Base-by-base conservation (phyloP, 2,797 vertebrate genomes). In the Thunnus albacares region DNA sequence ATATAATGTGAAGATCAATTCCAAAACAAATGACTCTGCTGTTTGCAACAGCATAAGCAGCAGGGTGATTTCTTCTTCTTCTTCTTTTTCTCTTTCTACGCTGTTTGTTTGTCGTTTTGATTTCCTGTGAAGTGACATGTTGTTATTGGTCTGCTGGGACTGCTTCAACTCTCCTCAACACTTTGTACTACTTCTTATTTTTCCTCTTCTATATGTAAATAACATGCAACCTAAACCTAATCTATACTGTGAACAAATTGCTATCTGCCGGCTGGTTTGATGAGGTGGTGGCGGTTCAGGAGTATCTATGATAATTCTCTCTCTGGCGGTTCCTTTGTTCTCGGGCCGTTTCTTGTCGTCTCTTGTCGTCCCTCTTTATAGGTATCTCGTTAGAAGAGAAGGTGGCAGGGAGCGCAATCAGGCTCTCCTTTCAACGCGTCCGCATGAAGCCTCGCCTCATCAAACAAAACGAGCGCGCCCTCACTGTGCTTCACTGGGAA, bases 401-500 rank as follows among this genome's bases (percentile, higher is more conserved):
- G 87, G 87, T 77, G 85, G 88, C 88, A 75, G 74, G 57, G 85
- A 87, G 86, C 59, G 57, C 86, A 92, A 91, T 93, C 92, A 90
- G 82, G 59, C 72, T 89, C 81, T 68, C 75, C 71, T 91, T 85
- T 90, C 86, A 89, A 47, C 47, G 75, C 33, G 82, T 79, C 83
- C 61, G 71, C 81, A 55, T 79, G 83, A 83, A 81, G 88, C 84
- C 71, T 85, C 72, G 79, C 87, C 87, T 90, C 91, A 92, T 94
- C 91, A 93, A 91, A 89, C 79, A 80, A 82, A 92, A 89, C 77
- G 80, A 87, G 81, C 35, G 80, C 33, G 64, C 86, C 81, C 75
- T 74, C 52, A 51, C 84, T n/a, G 89, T 4, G 87, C 87, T 90
- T 93, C 86, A 88, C 89, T 92, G 90, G 88, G 93, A 94, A 93